Conservation (phyloP, 2,797 vertebrate genomes). For the Phataginus tricuspis region DNA sequence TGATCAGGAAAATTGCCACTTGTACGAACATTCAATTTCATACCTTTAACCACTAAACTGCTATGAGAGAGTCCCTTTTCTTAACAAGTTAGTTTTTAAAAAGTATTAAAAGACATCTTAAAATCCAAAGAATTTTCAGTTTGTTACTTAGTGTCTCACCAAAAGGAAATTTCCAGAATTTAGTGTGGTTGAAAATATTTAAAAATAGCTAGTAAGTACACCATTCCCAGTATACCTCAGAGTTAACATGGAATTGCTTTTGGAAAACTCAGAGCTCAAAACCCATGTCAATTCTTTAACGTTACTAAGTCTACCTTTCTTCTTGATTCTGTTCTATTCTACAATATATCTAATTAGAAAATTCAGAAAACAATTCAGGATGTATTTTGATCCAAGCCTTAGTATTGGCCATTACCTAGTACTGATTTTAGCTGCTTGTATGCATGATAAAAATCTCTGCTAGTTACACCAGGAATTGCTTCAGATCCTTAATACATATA, state of each 20-base stretch:
- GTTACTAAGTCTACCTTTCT: neutral
- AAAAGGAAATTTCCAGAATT: neutral
- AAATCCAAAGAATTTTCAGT: conserved; percentile 11
- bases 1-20: neutral
- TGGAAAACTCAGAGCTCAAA: neutral
- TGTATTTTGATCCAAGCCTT: conserved; percentile 50
- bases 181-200: neutral
- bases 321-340: neutral
- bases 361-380: neutral
- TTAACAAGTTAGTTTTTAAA: conserved; percentile 26
- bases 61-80: neutral
- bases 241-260: neutral
- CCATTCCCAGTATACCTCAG: neutral
- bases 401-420: neutral
- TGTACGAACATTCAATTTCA: conserved; percentile 23
- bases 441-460: conserved; percentile 61
- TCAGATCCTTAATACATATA: conserved; percentile 27
- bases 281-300: neutral
- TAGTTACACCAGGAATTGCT: conserved; percentile 57
- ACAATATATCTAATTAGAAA: neutral
- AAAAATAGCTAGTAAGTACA: neutral
- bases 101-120: conserved; percentile 16
- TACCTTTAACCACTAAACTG: neutral
- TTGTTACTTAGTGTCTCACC: neutral
- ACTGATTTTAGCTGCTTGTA: conserved; percentile 13